phyloP scores from a whole-genome alignment of 1,140 invertebrate genomes.

The Drosophila arawakana region DNA sequence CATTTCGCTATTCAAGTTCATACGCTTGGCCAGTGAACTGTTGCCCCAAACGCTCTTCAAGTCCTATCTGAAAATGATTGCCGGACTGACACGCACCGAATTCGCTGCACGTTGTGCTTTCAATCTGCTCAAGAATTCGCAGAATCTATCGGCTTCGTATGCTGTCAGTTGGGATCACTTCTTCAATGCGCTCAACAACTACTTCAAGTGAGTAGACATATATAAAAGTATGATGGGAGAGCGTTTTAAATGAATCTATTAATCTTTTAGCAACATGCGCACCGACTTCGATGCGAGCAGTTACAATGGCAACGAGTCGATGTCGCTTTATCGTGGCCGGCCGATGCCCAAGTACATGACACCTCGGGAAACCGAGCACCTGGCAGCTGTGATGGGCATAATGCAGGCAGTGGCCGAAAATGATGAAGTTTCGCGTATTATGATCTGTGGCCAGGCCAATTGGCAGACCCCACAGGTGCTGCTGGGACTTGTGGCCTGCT shows the following conservation, averaged over 20 bases:
- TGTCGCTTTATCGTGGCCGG: slow-evolving; percentile 88
- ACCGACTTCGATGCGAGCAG: slow-evolving; percentile 87
- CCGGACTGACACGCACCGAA: slow-evolving; percentile 90
- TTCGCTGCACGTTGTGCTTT: slow-evolving; percentile 92
- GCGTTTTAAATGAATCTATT: too few species aligned
- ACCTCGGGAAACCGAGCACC: slow-evolving; percentile 93
- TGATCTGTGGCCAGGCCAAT: slow-evolving; percentile 93
- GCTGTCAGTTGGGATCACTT: slow-evolving; percentile 95
- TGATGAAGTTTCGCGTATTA: slow-evolving; percentile 91
- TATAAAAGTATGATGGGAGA: too few species aligned
- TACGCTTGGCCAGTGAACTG: slow-evolving; percentile 93
- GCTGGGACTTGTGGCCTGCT: slow-evolving; percentile 93
- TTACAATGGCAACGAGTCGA: slow-evolving; percentile 85
- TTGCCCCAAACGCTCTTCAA: slow-evolving; percentile 94
- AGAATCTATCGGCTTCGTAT: slow-evolving; percentile 84
- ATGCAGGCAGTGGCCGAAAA: slow-evolving; percentile 91
- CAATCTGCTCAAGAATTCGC: slow-evolving; percentile 91
- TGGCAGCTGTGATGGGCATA: slow-evolving; percentile 92
- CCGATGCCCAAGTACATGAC: slow-evolving; percentile 88
- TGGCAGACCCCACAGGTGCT: slow-evolving; percentile 93
- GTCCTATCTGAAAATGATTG: slow-evolving; percentile 94
- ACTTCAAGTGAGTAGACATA: slow-evolving; percentile 86
- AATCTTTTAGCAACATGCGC: slow-evolving; percentile 84
- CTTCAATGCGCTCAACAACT: slow-evolving; percentile 93
- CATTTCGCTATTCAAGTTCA: slow-evolving; percentile 95